These are phyloP conservation scores for Ceramica pisi DNA, from an alignment of 2,888 invertebrate species.

Conservation along the genomic window DNA sequence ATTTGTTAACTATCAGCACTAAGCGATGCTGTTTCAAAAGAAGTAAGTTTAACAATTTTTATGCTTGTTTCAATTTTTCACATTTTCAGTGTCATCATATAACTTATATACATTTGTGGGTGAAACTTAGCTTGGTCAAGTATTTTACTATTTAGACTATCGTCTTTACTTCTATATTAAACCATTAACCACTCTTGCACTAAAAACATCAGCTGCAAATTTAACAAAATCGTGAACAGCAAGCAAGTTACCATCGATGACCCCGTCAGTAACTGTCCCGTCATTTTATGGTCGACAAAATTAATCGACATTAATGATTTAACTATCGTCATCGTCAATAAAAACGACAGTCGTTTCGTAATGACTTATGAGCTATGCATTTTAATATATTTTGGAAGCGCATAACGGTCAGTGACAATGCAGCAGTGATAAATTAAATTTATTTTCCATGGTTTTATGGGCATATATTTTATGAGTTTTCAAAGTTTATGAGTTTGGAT, in stretches of 20 bases:
- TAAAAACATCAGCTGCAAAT: not conserved
- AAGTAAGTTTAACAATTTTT: too few species aligned
- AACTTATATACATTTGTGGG: too few species aligned
- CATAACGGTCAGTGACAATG: slow-evolving; percentile 47
- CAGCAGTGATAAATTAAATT: slow-evolving; percentile 55
- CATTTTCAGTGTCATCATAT: not conserved
- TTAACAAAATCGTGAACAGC: not conserved
- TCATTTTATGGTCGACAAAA: slow-evolving; percentile 27
- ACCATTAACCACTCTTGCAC: not conserved
- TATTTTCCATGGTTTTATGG: slow-evolving; percentile 46
- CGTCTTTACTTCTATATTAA: not conserved
- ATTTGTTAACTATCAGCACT: too few species aligned
- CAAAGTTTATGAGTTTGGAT: slow-evolving; percentile 31
- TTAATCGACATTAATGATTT: slow-evolving; percentile 58
- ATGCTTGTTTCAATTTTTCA: too few species aligned
- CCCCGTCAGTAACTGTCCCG: slow-evolving; percentile 17
- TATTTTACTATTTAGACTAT: not conserved
- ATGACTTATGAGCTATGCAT: slow-evolving; percentile 56
- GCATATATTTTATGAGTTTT: slow-evolving; percentile 34
- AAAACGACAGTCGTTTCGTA: slow-evolving; percentile 48
- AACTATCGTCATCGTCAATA: slow-evolving; percentile 48
- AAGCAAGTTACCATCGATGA: slow-evolving; percentile 3
- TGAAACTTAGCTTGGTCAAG: too few species aligned
- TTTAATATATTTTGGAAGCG: slow-evolving; percentile 47
- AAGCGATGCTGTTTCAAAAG: not conserved